These are phyloP conservation scores for Malurus leucopterus DNA, from an alignment of 2,797 vertebrate species.

Conservation along the genomic window DNA sequence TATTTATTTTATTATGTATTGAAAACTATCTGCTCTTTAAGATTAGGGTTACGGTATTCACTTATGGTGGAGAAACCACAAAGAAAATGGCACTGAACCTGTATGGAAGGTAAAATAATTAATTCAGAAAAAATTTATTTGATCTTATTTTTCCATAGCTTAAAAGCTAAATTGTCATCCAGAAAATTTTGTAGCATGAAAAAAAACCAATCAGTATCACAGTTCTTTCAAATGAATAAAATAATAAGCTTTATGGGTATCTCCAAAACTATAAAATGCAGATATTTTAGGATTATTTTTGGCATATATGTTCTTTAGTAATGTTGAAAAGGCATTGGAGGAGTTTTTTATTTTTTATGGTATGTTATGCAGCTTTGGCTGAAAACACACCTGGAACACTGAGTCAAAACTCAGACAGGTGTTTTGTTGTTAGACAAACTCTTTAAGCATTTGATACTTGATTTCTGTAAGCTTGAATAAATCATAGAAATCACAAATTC, in stretches of 20 bases:
- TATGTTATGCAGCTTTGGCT: background rate
- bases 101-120: background rate
- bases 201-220: background rate
- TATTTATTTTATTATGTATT: background rate
- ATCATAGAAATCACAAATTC: background rate
- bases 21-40: background rate
- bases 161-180: background rate
- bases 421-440: background rate
- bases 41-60: background rate
- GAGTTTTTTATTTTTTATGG: background rate
- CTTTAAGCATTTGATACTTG: background rate
- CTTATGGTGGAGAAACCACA: background rate
- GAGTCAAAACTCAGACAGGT: background rate
- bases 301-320: background rate
- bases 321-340: background rate
- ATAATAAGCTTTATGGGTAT: background rate
- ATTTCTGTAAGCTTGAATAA: background rate
- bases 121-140: background rate
- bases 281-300: background rate
- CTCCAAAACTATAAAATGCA: background rate
- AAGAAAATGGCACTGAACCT: background rate
- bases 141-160: background rate
- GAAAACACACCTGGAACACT: background rate
- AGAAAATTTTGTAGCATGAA: background rate
- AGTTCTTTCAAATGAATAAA: background rate